Conservation (phyloP, 2,113 vertebrate genomes). For the Solea senegalensis region DNA sequence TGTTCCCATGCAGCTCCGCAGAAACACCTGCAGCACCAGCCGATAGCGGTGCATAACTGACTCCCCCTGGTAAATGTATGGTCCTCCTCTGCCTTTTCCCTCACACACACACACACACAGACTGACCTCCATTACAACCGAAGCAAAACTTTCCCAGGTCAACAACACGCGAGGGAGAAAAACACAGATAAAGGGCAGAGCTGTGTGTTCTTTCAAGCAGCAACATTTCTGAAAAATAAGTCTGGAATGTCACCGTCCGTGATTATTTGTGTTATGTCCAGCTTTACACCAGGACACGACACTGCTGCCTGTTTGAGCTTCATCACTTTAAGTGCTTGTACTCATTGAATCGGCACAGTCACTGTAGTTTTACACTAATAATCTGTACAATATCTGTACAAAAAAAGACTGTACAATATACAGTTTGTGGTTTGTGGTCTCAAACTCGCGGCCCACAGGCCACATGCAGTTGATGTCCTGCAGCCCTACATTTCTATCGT, state of each 20-base stretch:
- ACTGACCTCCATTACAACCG: constrained; percentile 77
- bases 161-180: constrained; percentile 64
- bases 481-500: too few species aligned
- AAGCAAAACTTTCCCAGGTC: constrained; percentile 79
- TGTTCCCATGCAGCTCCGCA: constrained; percentile 75
- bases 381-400: too few species aligned
- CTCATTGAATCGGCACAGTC: constrained; percentile 31
- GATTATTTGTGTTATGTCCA: constrained; percentile 30
- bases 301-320: neutral
- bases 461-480: too few species aligned
- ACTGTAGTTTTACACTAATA: constrained; percentile 31
- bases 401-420: too few species aligned
- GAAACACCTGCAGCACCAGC: constrained; percentile 78
- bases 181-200: constrained; percentile 74
- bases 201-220: constrained; percentile 67
- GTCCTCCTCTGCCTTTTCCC: constrained; percentile 46
- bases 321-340: neutral
- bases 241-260: constrained; percentile 52
- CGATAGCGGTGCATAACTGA: constrained; percentile 31
- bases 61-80: constrained; percentile 42
- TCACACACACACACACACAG: constrained; percentile 45
- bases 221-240: constrained; percentile 46
- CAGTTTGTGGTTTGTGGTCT: too few species aligned
- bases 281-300: constrained; percentile 12
- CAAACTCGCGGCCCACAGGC: too few species aligned